Evolutionary conservation across 2,113 vertebrate species (phyloP).

Genomic region (Campylorhamphus procurvoides): DNA sequence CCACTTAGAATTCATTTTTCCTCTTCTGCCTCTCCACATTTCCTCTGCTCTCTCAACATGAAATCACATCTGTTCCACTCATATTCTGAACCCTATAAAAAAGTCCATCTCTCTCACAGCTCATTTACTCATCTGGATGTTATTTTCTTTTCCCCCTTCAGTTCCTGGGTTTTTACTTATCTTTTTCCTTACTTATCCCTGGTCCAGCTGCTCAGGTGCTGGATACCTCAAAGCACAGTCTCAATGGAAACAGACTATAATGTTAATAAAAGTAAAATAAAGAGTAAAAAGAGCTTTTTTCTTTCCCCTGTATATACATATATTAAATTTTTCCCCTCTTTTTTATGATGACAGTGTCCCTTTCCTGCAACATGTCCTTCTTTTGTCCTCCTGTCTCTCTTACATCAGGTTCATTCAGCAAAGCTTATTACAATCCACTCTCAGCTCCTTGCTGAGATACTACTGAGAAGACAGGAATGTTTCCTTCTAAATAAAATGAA

Average conservation of each 20-base stretch:
- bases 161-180: background rate
- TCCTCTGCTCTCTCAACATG: background rate
- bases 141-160: slow-evolving; percentile 3
- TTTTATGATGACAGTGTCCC: background rate
- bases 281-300: background rate
- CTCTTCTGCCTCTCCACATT: background rate
- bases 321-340: background rate
- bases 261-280: background rate
- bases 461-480: background rate
- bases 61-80: slow-evolving; percentile 8
- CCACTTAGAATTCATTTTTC: background rate
- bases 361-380: background rate
- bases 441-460: background rate
- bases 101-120: background rate
- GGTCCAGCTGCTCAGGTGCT: background rate
- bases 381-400: background rate
- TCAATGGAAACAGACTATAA: background rate
- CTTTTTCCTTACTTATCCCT: background rate
- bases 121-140: background rate
- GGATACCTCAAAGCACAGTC: background rate
- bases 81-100: background rate
- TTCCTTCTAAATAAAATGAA: background rate
- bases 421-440: background rate
- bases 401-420: background rate
- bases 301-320: too few relatives aligned